Evolutionary conservation across 2,888 invertebrate species (phyloP).

Genomic region (Tromatobia lineatoria): DNA sequence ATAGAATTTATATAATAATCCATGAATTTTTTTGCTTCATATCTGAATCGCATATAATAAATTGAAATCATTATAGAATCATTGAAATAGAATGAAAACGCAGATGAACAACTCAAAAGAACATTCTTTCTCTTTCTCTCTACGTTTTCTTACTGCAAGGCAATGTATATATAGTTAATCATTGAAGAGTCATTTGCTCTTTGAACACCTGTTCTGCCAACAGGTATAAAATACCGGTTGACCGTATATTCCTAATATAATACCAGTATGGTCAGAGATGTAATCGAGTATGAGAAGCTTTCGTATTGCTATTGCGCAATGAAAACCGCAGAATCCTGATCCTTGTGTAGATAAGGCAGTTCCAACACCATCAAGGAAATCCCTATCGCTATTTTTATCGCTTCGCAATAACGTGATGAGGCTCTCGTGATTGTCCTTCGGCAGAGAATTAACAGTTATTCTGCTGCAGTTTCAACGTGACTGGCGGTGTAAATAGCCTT

Average conservation of each 20-base stretch:
- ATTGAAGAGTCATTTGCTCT: constrained; percentile 18
- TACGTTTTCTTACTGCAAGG: background rate
- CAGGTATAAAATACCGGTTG: constrained; percentile 21
- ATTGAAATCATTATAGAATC: no score
- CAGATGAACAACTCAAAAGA: background rate
- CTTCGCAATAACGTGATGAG: constrained; percentile 24
- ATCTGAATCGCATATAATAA: no score
- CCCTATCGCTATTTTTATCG: constrained; percentile 29
- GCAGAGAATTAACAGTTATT: constrained; percentile 9
- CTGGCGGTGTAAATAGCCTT: background rate
- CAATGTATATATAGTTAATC: background rate
- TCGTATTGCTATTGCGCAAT: constrained; percentile 7
- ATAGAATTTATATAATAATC: no score
- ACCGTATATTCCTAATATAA: background rate
- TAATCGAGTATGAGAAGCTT: constrained; percentile 6
- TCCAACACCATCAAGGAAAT: background rate
- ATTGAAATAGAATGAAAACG: background rate
- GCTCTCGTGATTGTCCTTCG: constrained; percentile 8
- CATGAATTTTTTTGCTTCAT: no score
- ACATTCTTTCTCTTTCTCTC: constrained; percentile 1
- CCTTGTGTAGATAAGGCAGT: constrained; percentile 5
- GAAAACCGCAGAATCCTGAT: constrained; percentile 11
- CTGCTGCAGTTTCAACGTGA: constrained; percentile 5
- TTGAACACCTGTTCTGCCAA: background rate
- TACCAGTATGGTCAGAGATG: constrained; percentile 1